phyloP scores from a whole-genome alignment of 2,113 vertebrate species.

The Hirundichthys speculiger region DNA sequence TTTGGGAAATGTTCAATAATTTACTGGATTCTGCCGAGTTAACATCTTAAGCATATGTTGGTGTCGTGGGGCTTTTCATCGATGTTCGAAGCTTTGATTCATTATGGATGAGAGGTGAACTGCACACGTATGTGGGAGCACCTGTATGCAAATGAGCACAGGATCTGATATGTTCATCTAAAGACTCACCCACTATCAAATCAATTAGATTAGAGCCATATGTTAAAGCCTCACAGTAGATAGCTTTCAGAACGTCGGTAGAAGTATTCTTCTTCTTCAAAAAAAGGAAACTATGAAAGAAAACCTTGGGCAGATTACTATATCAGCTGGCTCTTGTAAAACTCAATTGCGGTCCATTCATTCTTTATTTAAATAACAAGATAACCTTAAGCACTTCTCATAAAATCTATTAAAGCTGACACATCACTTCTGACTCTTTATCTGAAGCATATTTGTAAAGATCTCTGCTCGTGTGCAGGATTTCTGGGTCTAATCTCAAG shows the following conservation, averaged over 20 bases:
- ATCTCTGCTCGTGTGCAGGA: no score
- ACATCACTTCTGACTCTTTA: no score
- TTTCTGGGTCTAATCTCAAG: no score
- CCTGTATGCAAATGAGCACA: slow-evolving; percentile 2
- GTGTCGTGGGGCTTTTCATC: slow-evolving; percentile 22
- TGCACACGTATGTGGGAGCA: background rate
- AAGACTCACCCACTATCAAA: slow-evolving; percentile 1
- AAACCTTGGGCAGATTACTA: no score
- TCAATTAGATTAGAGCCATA: background rate
- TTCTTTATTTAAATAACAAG: no score
- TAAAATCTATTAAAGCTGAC: no score
- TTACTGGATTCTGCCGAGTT: slow-evolving; percentile 43
- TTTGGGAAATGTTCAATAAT: slow-evolving; percentile 61
- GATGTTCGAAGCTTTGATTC: slow-evolving; percentile 47
- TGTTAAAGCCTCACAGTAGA: background rate
- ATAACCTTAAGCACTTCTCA: no score
- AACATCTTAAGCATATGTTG: slow-evolving; percentile 47
- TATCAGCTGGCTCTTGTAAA: no score
- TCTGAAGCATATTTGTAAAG: no score
- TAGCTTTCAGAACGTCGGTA: background rate
- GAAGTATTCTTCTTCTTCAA: background rate
- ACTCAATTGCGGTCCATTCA: no score
- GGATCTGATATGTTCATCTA: slow-evolving; percentile 1
- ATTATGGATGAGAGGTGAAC: slow-evolving; percentile 53
- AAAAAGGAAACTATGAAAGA: background rate